Evolutionary conservation across 2,888 invertebrate genomes (phyloP).

Genomic region (Athalia circularis): DNA sequence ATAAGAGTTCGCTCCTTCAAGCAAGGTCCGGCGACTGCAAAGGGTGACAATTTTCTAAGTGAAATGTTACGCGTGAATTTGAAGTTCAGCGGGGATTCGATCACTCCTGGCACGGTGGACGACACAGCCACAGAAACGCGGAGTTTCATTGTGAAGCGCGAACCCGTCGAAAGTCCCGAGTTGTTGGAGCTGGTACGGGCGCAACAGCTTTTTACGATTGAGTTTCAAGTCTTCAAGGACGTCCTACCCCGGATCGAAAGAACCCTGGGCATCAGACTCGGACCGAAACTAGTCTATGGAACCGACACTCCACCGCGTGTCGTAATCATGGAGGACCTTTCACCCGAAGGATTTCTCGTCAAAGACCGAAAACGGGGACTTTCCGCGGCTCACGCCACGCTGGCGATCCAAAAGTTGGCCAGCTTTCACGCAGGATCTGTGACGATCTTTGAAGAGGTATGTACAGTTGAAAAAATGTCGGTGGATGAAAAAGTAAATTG

Average conservation of each 20-base stretch:
- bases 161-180: conserved; percentile 40
- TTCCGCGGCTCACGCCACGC: conserved; percentile 50
- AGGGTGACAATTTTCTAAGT: conserved; percentile 66
- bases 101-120: not conserved
- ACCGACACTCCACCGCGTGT: conserved; percentile 19
- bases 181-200: conserved; percentile 43
- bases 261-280: conserved; percentile 46
- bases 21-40: conserved; percentile 58
- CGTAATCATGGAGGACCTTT: conserved; percentile 59
- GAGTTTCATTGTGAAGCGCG: conserved; percentile 53
- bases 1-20: conserved; percentile 49
- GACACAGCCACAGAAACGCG: not conserved
- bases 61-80: conserved; percentile 59
- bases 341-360: conserved; percentile 49
- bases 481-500: not conserved
- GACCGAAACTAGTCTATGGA: conserved; percentile 49
- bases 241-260: conserved; percentile 54
- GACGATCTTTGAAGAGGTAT: conserved; percentile 56
- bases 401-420: conserved; percentile 56
- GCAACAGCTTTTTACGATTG: conserved; percentile 55
- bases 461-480: not conserved
- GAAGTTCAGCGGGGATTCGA: conserved; percentile 45
- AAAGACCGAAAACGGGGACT: conserved; percentile 58
- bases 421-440: conserved; percentile 61
- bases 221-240: conserved; percentile 48